These are phyloP conservation scores for Eidolon helvum DNA, from an alignment of 2,113 vertebrate species.

Conservation along the genomic window DNA sequence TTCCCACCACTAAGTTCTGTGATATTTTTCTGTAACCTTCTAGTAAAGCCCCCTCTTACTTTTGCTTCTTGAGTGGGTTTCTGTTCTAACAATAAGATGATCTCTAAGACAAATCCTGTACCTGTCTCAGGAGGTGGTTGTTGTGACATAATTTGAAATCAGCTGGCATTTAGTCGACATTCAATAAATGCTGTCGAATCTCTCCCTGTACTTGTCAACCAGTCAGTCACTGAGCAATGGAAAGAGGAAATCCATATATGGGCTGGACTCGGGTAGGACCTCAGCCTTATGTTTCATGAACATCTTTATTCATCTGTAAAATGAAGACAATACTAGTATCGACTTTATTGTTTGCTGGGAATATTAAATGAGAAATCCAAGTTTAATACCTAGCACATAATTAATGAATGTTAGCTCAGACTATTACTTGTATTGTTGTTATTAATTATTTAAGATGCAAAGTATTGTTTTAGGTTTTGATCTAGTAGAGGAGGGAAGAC, in stretches of 20 bases:
- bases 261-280: neutral
- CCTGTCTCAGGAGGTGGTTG: slow-evolving; percentile 56
- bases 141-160: slow-evolving; percentile 62
- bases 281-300: neutral
- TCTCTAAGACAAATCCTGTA: slow-evolving; percentile 40
- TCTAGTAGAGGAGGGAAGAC: neutral
- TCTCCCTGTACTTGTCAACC: neutral
- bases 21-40: neutral
- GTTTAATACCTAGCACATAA: neutral
- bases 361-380: neutral
- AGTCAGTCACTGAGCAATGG: slow-evolving; percentile 12
- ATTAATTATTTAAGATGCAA: neutral
- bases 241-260: slow-evolving; percentile 1
- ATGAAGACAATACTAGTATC: neutral
- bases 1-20: neutral
- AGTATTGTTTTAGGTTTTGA: neutral
- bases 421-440: neutral
- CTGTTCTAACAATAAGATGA: slow-evolving; percentile 16
- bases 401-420: neutral
- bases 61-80: neutral
- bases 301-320: neutral
- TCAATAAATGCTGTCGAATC: neutral
- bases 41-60: neutral
- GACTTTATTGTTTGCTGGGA: neutral
- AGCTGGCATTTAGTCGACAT: slow-evolving; percentile 40